Evolutionary conservation across 37 sponge, comb jelly and placozoan species (phyloP), one percentile per base, ranked within the genome.

Genomic region (Ephydatia muelleri): DNA sequence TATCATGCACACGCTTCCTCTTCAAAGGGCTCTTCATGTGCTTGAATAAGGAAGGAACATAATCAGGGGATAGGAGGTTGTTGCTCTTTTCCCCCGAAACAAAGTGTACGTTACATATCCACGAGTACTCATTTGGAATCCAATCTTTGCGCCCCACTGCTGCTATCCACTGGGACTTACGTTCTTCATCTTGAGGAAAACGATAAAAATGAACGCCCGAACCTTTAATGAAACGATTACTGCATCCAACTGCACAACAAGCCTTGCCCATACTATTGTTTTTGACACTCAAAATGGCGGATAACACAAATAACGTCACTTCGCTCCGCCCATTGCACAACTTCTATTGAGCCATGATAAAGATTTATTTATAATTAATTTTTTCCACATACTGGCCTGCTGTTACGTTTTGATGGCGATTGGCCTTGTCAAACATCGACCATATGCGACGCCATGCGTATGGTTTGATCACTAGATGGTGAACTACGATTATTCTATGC

Each of bases 71-170:
- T 48, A 38, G 33, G 13, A 80, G 72, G 33, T 83, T 36, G 31
- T 85, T 68, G 32, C 76, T 74, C 33, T n/a, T 72, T 78, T 19
- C 33, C 47, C 27, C 87, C 81, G 26, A 30, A 16, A 84, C 76
- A 49, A 84, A 84, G 40, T 84, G 77, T 37, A 22, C 71, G 72
- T 72, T 72, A 40, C 82, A 82, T 5, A 82, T 5, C 71, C 72
- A 82, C 22, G 49, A 37, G 72, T 70, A 70, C 47, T 70, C 72
- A 33, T n/a, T 82, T 14, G 82, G 72, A 25, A 21, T 25, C 88
- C 88, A 88, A 69, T 82, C 68, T 49, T 88, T 76, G 5, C 79
- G 77, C 29, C 48, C 36, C 30, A 88, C 83, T 27, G 88, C 83
- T 35, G 88, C 79, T 39, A 82, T 36, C 88, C 88, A 88, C 28